Conservation (phyloP, 2,113 vertebrate genomes). For the Oenanthe melanoleuca region DNA sequence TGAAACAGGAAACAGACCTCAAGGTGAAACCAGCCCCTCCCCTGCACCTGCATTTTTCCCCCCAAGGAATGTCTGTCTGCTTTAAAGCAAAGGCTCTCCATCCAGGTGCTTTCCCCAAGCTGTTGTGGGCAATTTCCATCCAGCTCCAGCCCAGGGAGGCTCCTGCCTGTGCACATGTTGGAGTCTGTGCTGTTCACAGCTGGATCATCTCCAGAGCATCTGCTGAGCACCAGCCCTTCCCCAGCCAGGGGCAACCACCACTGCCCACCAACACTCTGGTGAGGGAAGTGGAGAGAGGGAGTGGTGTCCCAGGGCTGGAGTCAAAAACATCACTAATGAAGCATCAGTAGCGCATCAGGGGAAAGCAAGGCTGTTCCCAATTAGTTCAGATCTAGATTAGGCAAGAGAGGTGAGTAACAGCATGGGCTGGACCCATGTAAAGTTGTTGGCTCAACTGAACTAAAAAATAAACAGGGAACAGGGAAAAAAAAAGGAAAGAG, state of each 20-base stretch:
- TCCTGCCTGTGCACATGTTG: neutral
- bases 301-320: neutral
- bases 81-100: neutral
- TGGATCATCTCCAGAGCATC: neutral
- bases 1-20: neutral
- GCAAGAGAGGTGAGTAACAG: slow-evolving; percentile 60
- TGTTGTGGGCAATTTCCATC: neutral
- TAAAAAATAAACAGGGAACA: neutral
- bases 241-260: neutral
- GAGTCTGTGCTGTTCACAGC: neutral
- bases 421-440: neutral
- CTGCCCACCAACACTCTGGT: neutral
- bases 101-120: neutral
- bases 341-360: slow-evolving; percentile 47
- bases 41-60: neutral
- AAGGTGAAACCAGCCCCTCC: neutral
- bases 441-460: slow-evolving; percentile 7
- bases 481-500: neutral
- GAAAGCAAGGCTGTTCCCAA: slow-evolving; percentile 38
- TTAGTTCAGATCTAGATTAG: slow-evolving; percentile 50
- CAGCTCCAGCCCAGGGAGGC: neutral
- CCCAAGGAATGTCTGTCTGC: neutral
- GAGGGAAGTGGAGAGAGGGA: neutral
- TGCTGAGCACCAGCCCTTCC: neutral
- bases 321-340: neutral